Evolutionary conservation across 2,113 vertebrate species (phyloP), one percentile per base, ranked within the genome.

Genomic region (Phyllostomus hastatus): DNA sequence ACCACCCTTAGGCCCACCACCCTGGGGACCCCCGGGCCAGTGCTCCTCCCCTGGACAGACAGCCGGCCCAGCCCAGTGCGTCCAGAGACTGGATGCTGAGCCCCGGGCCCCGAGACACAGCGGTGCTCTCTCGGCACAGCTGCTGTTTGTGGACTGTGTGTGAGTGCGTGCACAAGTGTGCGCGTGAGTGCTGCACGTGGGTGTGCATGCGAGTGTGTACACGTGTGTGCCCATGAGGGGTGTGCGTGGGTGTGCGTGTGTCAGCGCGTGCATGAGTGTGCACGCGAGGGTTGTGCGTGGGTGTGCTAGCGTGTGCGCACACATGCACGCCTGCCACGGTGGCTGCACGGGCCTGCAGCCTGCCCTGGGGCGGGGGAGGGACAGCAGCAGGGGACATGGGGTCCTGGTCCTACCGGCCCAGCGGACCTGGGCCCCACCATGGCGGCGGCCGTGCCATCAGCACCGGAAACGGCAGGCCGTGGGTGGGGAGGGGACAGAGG

Each of bases 31-130:
- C 59, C 20, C 0, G 4, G 48, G 20, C 69, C 10, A 7, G 69
- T 0, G 38, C 11, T 57, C 46, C 24, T 31, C 38, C 61, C 64
- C 43, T 0, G 8, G 4, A 9, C 17, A 26, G 4, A 64, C 1
- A 0, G n/a, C 10, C 0, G 1, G 7, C 48, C 31, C 16, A 22
- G 17, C 66, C 24, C 0, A 15, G 43, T 5, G 12, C 0, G 0
- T 16, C 7, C 9, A 17, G 61, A 57, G 82, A 48, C 54, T 17
- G 73, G 24, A 20, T 5, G 24, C n/a, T 3, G 17, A 15, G 4
- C 41, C 73, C 33, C 4, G 50, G 57, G 83, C 19, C 73, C 50
- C 0, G 0, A 5, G 38, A 24, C 4, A 11, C 2, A 0, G 2
- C 4, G 1, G 78, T 6, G 19, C 20, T 46, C 28, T 9, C 4